A percentile compares a stretch with the other conserved stretches of the same genome.
These are phyloP conservation scores for Tragelaphus buxtoni DNA, from an alignment of 2,113 vertebrate species.

Conservation along the genomic window DNA sequence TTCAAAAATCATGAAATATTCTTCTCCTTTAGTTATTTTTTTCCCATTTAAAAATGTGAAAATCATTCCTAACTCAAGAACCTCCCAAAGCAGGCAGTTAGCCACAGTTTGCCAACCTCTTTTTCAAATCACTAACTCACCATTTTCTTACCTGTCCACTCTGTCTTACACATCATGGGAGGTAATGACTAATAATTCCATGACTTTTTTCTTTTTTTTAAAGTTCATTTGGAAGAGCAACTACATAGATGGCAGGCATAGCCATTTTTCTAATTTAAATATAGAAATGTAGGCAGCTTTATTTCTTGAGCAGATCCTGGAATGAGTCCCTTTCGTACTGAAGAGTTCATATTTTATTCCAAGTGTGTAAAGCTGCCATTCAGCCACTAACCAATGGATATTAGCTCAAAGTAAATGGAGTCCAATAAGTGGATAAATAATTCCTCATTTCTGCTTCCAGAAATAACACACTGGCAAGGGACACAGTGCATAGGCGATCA, in stretches of 20 bases:
- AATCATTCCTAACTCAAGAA: not conserved
- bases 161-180: not conserved
- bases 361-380: not conserved
- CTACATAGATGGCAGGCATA: not conserved
- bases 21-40: not conserved
- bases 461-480: conserved; percentile 45
- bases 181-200: not conserved
- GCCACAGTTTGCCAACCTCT: not conserved
- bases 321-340: not conserved
- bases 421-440: conserved; percentile 45
- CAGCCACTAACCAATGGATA: conserved; percentile 44
- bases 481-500: not conserved
- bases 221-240: conserved; percentile 1
- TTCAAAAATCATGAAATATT: not conserved
- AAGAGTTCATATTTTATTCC: conserved; percentile 56
- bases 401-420: conserved; percentile 54
- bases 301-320: not conserved
- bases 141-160: not conserved
- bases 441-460: not conserved
- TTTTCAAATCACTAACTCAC: not conserved
- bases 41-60: not conserved
- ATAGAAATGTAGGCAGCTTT: not conserved
- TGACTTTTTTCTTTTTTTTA: not conserved
- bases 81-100: not conserved
- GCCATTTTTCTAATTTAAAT: conserved; percentile 32